Conservation (phyloP, 2,113 vertebrate genomes). For the Zosterops hypoxanthus region DNA sequence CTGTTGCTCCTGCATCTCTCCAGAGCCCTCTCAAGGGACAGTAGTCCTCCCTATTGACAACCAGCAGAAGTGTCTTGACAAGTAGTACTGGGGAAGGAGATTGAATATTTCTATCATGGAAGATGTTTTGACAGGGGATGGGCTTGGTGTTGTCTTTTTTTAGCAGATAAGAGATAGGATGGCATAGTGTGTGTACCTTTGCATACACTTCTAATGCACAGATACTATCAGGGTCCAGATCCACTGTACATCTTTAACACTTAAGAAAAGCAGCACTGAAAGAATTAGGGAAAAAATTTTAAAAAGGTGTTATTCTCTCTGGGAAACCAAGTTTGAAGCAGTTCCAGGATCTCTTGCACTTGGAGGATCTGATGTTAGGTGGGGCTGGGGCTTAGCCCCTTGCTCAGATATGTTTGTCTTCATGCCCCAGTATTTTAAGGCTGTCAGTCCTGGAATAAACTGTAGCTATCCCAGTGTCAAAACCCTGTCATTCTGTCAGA, state of each 20-base stretch:
- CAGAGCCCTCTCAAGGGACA: not conserved
- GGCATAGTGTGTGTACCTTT: not conserved
- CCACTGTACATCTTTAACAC: not conserved
- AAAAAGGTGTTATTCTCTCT: not conserved
- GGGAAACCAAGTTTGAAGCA: not conserved
- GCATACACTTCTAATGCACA: accelerated
- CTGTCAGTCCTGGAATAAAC: not conserved
- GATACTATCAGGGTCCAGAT: not conserved
- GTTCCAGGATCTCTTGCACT: not conserved
- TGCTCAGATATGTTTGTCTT: not conserved
- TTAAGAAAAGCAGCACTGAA: not conserved
- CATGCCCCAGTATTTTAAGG: not conserved
- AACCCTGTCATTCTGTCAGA: not conserved
- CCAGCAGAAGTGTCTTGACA: not conserved
- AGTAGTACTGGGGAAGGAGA: not conserved
- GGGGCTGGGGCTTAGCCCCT: not conserved
- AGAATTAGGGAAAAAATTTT: no score
- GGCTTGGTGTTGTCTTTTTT: not conserved
- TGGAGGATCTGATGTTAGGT: not conserved
- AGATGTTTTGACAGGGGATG: not conserved
- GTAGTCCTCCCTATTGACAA: not conserved
- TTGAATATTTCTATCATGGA: not conserved
- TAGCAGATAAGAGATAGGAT: not conserved
- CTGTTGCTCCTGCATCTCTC: not conserved
- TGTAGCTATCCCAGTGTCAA: not conserved